A percentile compares a stretch with the other conserved stretches of the same genome.
These are phyloP conservation scores for Portunus trituberculatus DNA, from an alignment of 1,140 invertebrate species.

Conservation along the genomic window DNA sequence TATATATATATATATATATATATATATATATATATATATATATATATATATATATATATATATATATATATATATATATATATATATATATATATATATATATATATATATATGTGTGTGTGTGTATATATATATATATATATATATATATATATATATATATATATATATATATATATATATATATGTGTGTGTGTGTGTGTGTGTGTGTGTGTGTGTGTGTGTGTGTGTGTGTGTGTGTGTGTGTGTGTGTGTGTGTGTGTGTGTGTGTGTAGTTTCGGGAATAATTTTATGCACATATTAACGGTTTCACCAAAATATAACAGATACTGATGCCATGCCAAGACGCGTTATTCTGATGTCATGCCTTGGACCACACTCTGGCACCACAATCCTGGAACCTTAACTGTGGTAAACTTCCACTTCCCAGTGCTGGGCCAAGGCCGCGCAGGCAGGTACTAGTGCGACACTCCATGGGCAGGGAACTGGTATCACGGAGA, in stretches of 20 bases:
- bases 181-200: background rate
- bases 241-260: conserved; percentile 44
- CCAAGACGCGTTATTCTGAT: background rate
- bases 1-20: conserved; percentile 44
- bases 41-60: conserved; percentile 51
- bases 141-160: background rate
- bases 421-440: background rate
- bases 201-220: background rate
- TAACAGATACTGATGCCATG: too few relatives aligned
- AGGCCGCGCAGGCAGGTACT: background rate
- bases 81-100: conserved; percentile 35
- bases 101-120: background rate
- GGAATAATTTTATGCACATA: too few relatives aligned
- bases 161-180: background rate
- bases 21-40: conserved; percentile 39
- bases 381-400: background rate
- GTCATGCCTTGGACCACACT: background rate
- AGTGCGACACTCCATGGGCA: background rate
- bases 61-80: conserved; percentile 51
- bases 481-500: background rate
- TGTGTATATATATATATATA: background rate
- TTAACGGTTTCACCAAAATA: too few relatives aligned
- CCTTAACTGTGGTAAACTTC: too few relatives aligned
- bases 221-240: conserved; percentile 32
- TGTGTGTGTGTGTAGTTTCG: background rate